Conservation (phyloP, 1,140 invertebrate genomes). For the Vanessa tameamea region DNA sequence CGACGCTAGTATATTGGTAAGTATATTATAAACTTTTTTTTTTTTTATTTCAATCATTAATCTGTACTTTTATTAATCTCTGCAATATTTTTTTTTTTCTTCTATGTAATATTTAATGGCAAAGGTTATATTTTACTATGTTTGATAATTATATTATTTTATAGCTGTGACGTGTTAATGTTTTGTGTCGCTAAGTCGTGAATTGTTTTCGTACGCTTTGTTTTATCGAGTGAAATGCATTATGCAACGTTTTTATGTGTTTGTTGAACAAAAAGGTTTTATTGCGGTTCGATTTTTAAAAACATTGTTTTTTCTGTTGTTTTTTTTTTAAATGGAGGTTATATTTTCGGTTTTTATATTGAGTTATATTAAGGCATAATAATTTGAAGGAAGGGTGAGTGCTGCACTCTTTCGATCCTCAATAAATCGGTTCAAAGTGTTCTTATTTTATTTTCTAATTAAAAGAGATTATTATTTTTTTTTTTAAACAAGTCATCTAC, state of each 20-base stretch:
- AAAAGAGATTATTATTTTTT: too few species aligned
- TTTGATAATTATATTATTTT: neutral
- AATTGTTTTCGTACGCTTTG: neutral
- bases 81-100: neutral
- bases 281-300: neutral
- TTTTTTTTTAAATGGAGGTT: neutral
- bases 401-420: too few species aligned
- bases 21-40: neutral
- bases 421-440: too few species aligned
- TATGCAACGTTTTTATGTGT: neutral
- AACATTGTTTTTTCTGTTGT: neutral
- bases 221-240: neutral
- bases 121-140: constrained; percentile 1
- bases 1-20: neutral
- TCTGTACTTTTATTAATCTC: neutral
- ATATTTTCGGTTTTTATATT: too few species aligned
- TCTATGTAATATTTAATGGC: neutral
- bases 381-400: too few species aligned
- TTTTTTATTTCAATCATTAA: neutral
- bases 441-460: too few species aligned
- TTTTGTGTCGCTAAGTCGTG: neutral
- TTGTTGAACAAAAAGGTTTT: neutral
- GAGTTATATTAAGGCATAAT: too few species aligned
- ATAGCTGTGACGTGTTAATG: neutral
- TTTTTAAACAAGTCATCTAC: too few species aligned